Evolutionary conservation across 2,888 invertebrate genomes (phyloP), one percentile per base, ranked within the genome.

Genomic region (Papilio gigon): DNA sequence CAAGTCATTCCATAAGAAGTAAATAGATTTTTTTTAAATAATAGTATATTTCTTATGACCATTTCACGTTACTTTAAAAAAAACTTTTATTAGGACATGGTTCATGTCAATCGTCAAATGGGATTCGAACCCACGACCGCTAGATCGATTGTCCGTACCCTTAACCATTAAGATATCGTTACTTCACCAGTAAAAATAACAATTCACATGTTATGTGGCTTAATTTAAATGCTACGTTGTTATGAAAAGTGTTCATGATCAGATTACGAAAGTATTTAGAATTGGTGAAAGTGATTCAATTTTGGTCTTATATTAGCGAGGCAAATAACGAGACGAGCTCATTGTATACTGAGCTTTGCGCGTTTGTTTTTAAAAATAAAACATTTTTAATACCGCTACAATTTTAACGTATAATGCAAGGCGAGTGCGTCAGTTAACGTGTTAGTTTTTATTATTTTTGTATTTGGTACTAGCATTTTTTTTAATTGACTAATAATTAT

Each of bases 201-300:
- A 22, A 37, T 37, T 14, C 3, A 27, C 30, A 17, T 17, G 30
- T 30, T 56, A 56, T 30, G n/a, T 56, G 8, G 27, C 53, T 56
- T 30, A 56, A 30, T 56, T 56, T 27, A 17, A 56, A 56, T 56
- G 27, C 53, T 8, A 56, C 17, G 30, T 4, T 30, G 53, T 30
- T 27, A 56, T 56, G 53, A 56, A 56, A 53, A 56, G 30, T 56
- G 30, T 56, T 30, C 53, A 56, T 56, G 17, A 17, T 56, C n/a
- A n/a, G 53, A 56, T 56, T 56, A 27, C 53, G 17, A 56, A 56
- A 56, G n/a, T 30, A 30, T 17, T 4, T 30, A 25, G 30, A 27
- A 56, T 17, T 5, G 53, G 53, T 56, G 53, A 56, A 56, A 56
- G 53, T 56, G 27, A 56, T 30, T 17, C 9, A 56, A n/a, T 30